These are phyloP conservation scores for Teleiodes luculella DNA, from an alignment of 2,888 invertebrate genomes.

Conservation along the genomic window DNA sequence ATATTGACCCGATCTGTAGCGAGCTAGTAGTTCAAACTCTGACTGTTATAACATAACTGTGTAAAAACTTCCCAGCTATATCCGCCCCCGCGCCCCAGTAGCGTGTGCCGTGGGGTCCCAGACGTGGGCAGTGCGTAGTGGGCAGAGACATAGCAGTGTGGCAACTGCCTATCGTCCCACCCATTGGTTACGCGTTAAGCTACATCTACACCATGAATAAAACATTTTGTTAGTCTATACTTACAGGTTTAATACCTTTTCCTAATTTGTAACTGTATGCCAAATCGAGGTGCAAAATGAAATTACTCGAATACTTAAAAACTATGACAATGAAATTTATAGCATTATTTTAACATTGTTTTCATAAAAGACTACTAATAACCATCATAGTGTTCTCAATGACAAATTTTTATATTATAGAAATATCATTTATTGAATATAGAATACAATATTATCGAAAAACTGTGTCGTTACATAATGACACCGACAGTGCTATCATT, in stretches of 20 bases:
- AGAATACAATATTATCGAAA: conserved; percentile 77
- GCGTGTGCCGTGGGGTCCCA: too few relatives aligned
- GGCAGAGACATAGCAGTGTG: neutral
- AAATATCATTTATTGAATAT: conserved; percentile 77
- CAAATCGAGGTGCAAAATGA: conserved; percentile 73
- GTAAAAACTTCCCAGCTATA: too few relatives aligned
- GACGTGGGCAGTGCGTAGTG: neutral
- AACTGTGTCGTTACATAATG: conserved; percentile 73
- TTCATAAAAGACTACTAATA: conserved; percentile 72
- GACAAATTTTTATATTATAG: conserved; percentile 73
- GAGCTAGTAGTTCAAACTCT: too few relatives aligned
- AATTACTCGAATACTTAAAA: conserved; percentile 73
- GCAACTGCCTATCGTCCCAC: neutral
- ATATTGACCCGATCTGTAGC: too few relatives aligned
- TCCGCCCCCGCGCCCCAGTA: too few relatives aligned
- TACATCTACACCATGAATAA: conserved; percentile 70
- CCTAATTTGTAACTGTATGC: conserved; percentile 71
- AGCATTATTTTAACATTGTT: conserved; percentile 67
- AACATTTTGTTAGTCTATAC: conserved; percentile 65
- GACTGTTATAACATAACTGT: too few relatives aligned
- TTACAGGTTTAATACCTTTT: conserved; percentile 56
- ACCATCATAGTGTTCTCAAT: conserved; percentile 69
- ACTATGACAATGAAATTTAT: conserved; percentile 76
- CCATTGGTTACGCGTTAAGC: conserved; percentile 56
- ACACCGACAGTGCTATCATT: conserved; percentile 71